Evolutionary conservation across 2,888 invertebrate species (phyloP).

Genomic region (Anthophora plumipes): DNA sequence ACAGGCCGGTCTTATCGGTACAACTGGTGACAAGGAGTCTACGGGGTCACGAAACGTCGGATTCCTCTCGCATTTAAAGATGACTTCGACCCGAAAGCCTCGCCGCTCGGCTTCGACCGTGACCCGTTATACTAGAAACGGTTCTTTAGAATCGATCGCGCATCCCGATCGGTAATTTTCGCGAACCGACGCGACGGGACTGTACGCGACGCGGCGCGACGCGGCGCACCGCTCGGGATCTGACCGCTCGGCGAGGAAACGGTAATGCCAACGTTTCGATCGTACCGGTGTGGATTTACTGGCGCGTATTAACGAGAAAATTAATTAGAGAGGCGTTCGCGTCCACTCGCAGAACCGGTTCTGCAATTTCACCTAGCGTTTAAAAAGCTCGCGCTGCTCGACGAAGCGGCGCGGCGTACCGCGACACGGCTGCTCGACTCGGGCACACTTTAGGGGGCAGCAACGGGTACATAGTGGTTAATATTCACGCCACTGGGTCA

Average conservation of each 20-base stretch:
- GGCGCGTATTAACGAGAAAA: conserved; percentile 15
- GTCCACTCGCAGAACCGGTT: conserved; percentile 30
- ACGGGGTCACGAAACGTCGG: too few species aligned
- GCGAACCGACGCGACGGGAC: not conserved
- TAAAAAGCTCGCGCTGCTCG: not conserved
- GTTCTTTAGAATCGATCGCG: not conserved
- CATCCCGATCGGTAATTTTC: too few species aligned
- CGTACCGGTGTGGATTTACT: not conserved
- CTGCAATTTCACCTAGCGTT: conserved; percentile 3
- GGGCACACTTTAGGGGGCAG: not conserved
- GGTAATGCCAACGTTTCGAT: not conserved
- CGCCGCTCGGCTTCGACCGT: not conserved
- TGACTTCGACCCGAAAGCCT: too few species aligned
- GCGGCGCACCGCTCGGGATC: too few species aligned
- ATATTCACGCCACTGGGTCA: not conserved
- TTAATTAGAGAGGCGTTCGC: conserved; percentile 21
- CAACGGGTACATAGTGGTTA: too few species aligned
- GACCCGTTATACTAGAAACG: not conserved
- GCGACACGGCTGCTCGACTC: not conserved
- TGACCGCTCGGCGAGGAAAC: not conserved
- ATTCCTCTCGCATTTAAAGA: too few species aligned
- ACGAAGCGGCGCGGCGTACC: not conserved
- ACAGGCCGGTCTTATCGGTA: too few species aligned
- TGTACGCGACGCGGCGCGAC: too few species aligned
- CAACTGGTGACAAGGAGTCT: too few species aligned